phyloP scores from a whole-genome alignment of 2,888 invertebrate species.

The Operophtera brumata region DNA sequence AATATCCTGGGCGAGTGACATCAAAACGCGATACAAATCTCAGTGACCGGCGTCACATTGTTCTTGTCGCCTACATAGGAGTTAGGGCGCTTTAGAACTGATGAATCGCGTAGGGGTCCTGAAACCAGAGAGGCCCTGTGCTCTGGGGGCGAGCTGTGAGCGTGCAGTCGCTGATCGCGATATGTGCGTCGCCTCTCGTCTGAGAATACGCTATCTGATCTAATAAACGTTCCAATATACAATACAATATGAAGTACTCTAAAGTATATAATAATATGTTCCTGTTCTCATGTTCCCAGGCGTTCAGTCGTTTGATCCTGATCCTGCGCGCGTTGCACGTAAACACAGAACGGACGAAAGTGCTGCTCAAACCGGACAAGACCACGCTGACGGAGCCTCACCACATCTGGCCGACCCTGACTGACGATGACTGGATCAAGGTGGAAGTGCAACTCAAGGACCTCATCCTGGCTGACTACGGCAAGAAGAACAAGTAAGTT shows the following conservation, averaged over 20 bases:
- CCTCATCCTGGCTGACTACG: constrained; percentile 98
- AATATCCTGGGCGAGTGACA: too few relatives aligned
- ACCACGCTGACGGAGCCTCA: constrained; percentile 99
- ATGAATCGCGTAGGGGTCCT: constrained; percentile 79
- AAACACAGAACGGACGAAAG: constrained; percentile 99
- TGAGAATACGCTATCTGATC: constrained; percentile 68
- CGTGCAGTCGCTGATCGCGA: constrained; percentile 52
- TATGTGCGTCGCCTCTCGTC: constrained; percentile 34
- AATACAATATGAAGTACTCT: too few relatives aligned
- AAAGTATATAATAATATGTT: too few relatives aligned
- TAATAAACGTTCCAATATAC: constrained; percentile 3
- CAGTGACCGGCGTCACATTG: too few relatives aligned
- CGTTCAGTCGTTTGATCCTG: constrained; percentile 97
- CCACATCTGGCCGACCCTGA: constrained; percentile 99
- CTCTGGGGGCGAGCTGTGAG: constrained; percentile 55
- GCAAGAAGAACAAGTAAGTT: constrained; percentile 98
- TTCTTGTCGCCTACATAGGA: too few relatives aligned
- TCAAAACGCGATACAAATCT: too few relatives aligned
- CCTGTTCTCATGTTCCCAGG: constrained; percentile 63
- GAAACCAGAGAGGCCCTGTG: constrained; percentile 72
- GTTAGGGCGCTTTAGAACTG: constrained; percentile 41
- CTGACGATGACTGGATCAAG: constrained; percentile 99
- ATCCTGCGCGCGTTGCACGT: constrained; percentile 98
- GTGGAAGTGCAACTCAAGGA: constrained; percentile 99
- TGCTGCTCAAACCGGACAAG: constrained; percentile 98